Percentiles rank a stretch among this genome's conserved stretches.
These are phyloP conservation scores for Physeter macrocephalus DNA, from an alignment of 2,113 vertebrate species.

Conservation along the genomic window DNA sequence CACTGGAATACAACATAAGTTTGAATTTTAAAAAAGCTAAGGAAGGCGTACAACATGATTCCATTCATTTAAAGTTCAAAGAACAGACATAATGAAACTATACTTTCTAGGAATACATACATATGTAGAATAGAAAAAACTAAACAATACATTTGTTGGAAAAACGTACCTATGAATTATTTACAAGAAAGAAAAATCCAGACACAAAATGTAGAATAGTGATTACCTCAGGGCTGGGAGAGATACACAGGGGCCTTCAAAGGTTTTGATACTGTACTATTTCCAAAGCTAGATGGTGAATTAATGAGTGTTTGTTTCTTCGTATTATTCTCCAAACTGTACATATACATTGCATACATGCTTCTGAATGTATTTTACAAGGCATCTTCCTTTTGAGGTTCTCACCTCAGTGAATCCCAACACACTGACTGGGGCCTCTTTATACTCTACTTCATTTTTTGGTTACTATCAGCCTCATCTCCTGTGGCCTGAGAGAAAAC, in stretches of 20 bases:
- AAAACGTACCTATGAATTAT: neutral
- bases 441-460: neutral
- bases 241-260: neutral
- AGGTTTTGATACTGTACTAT: neutral
- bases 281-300: neutral
- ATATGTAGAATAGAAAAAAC: neutral
- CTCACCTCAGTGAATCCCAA: neutral
- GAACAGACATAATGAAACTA: neutral
- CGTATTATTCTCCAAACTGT: neutral
- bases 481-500: neutral
- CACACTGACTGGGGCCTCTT: neutral
- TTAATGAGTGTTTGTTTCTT: neutral
- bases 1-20: neutral
- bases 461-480: neutral
- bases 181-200: neutral
- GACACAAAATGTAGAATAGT: neutral
- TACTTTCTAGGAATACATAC: neutral
- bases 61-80: neutral
- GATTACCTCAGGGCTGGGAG: neutral
- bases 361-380: neutral
- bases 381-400: neutral
- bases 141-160: neutral
- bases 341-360: neutral
- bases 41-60: neutral
- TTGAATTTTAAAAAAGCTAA: neutral